Evolutionary conservation across 1,140 invertebrate genomes (phyloP).

Genomic region (Diachasma alloeum): DNA sequence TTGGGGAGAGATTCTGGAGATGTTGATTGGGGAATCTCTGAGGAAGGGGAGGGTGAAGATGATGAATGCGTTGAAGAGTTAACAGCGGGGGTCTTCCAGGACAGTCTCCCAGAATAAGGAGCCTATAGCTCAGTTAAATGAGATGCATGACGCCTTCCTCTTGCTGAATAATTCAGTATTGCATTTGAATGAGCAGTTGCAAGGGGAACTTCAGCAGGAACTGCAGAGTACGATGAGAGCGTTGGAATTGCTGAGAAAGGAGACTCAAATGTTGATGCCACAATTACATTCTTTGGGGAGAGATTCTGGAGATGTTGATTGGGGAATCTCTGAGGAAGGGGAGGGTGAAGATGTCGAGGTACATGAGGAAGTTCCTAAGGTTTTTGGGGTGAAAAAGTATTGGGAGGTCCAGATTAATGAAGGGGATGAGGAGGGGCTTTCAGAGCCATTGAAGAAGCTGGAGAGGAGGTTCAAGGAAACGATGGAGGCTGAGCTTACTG

Average conservation of each 20-base stretch:
- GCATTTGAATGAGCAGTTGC: constrained; percentile 83
- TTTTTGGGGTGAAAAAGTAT: too few species aligned
- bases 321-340: too few species aligned
- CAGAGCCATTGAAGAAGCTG: constrained; percentile 77
- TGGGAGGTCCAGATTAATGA: too few species aligned
- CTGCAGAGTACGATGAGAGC: constrained; percentile 67
- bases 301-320: too few species aligned
- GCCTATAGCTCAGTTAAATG: constrained; percentile 86
- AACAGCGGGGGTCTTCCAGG: constrained; percentile 91
- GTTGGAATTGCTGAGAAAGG: constrained; percentile 41
- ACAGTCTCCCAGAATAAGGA: constrained; percentile 93
- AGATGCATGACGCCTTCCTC: constrained; percentile 87
- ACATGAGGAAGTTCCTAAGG: too few species aligned
- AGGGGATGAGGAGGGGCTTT: constrained; percentile 35
- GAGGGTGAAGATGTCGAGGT: too few species aligned
- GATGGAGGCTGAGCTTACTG: constrained; percentile 88
- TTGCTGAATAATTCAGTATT: constrained; percentile 86
- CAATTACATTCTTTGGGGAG: constrained; percentile 21
- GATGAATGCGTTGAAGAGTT: constrained; percentile 88
- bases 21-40: too few species aligned
- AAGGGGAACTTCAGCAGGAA: constrained; percentile 77
- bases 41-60: too few species aligned
- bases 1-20: too few species aligned
- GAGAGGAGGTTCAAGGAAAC: constrained; percentile 87
- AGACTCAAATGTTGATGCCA: constrained; percentile 37